A percentile compares a stretch with the other conserved stretches of the same genome.
These are phyloP conservation scores for Itoplectis maculator DNA, from an alignment of 2,888 invertebrate genomes.

Conservation along the genomic window DNA sequence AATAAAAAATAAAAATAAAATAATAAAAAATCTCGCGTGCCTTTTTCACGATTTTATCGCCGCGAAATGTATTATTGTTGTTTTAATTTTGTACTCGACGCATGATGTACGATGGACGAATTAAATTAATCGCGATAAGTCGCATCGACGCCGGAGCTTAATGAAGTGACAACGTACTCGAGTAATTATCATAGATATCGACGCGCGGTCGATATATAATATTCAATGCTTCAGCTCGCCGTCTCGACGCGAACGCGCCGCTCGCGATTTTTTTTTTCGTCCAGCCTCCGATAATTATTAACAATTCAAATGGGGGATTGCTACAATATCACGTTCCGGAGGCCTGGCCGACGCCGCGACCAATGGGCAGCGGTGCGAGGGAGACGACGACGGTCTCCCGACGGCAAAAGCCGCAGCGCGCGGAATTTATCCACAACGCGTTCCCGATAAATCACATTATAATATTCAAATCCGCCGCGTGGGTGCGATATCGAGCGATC, in stretches of 20 bases:
- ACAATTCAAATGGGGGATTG: conserved; percentile 83
- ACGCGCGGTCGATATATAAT: conserved; percentile 28
- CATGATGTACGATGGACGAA: not conserved
- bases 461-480: conserved; percentile 58
- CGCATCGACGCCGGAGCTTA: conserved; percentile 23
- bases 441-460: conserved; percentile 51
- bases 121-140: conserved; percentile 20
- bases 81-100: not conserved
- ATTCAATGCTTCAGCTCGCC: conserved; percentile 18
- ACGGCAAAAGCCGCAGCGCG: conserved; percentile 28
- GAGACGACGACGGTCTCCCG: conserved; percentile 54
- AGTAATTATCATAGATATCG: conserved; percentile 56
- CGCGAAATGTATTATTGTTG: not conserved
- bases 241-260: conserved; percentile 28
- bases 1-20: too few relatives aligned
- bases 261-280: conserved; percentile 54
- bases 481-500: conserved; percentile 41
- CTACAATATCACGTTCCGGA: conserved; percentile 83
- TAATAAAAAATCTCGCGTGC: too few relatives aligned
- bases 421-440: conserved; percentile 25
- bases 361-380: conserved; percentile 73
- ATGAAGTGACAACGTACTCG: conserved; percentile 62
- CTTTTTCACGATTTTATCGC: too few relatives aligned
- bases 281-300: conserved; percentile 75
- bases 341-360: conserved; percentile 80